Base-by-base conservation (phyloP, 92 coral and sea anemone species). In the Porites divaricata region DNA sequence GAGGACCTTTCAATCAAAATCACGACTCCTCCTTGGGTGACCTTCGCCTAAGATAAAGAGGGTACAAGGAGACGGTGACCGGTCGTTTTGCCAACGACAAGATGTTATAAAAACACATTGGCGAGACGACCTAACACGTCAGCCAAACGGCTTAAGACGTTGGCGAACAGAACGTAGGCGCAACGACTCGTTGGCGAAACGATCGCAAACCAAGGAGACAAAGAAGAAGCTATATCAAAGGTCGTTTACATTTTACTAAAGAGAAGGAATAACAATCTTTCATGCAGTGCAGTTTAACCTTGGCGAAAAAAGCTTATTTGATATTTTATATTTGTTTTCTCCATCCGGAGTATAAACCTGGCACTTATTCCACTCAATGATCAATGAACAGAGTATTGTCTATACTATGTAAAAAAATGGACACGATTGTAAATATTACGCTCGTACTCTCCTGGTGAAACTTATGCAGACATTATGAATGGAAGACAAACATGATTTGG, bases 1-100 rank as follows among this genome's bases (percentile, higher is more conserved):
- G 98, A 9, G 85, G 84, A 19, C 95, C 91, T 50, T 94, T 92
- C 67, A 94, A 89, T 85, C 98, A 94, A 86, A 92, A 81, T 26
- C 74, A 86, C 9, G 98, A 94, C 76, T 75, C 95, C 11, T 67
- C 93, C 28, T 74, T 92, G 28, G 98, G 98, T 53, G 98, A 92
- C 70, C 84, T 94, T 28, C 86, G 98, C 35, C 77, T 92, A 64
- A 83, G 98, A 81, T 94, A 75, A 87, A 54, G 17, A 3, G 67
- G 24, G 5, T 3, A 4, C 6, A 26, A 25, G 6, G 12, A 35
- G 45, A 35, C 45, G 45, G 45, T 35, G 45, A 3, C 45, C 45
- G 45, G 45, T 35, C 45, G 45, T 35, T 35, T 35, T 6, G 45
- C 45, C 45, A 35, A 5, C 45, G 45, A 35, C 6, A 35, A 35